phyloP scores from a whole-genome alignment of 2,113 vertebrate genomes.

The Hiodon alosoides region DNA sequence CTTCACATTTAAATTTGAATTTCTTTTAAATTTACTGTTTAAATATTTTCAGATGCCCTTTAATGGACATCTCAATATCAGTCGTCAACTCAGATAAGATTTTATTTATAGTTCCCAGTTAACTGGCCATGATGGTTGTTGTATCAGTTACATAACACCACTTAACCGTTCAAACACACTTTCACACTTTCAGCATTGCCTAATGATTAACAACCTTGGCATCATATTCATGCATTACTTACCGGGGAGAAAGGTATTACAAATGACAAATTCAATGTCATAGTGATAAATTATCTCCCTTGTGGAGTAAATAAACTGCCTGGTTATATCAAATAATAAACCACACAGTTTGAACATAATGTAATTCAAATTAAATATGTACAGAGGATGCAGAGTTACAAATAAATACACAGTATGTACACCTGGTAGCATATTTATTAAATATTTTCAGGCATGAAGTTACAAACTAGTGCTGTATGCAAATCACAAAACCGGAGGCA shows the following conservation, averaged over 20 bases:
- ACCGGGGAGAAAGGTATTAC: neutral
- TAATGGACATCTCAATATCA: neutral
- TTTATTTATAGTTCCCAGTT: neutral
- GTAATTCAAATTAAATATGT: too few relatives aligned
- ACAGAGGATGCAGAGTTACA: too few relatives aligned
- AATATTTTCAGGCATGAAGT: neutral
- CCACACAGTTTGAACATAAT: too few relatives aligned
- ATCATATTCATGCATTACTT: too few relatives aligned
- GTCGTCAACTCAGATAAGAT: neutral
- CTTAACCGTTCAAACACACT: conserved; percentile 15
- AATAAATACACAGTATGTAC: too few relatives aligned
- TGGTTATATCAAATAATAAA: too few relatives aligned
- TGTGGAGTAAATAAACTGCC: too few relatives aligned
- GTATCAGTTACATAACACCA: conserved; percentile 19
- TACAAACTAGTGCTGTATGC: neutral
- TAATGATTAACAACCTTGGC: neutral
- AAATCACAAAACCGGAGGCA: too few relatives aligned
- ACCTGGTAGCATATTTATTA: too few relatives aligned
- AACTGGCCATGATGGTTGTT: neutral
- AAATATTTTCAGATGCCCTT: too few relatives aligned
- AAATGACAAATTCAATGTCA: neutral
- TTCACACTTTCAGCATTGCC: neutral
- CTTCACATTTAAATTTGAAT: too few relatives aligned
- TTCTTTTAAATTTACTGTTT: too few relatives aligned
- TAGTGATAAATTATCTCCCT: neutral